phyloP scores from a whole-genome alignment of 2,797 vertebrate species.

The Hybognathus amarus region DNA sequence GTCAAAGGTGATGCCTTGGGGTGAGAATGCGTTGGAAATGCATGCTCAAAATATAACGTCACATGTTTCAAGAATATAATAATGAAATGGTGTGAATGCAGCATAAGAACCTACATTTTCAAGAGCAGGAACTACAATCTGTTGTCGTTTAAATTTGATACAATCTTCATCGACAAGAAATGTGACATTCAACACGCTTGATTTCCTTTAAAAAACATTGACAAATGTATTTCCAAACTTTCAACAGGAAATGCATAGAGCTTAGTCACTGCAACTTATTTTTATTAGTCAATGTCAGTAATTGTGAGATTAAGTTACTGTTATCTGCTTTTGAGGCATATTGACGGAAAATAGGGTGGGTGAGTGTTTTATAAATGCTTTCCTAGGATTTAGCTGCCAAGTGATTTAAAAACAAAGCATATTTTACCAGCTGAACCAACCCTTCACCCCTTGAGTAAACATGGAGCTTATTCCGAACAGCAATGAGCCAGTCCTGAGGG shows the following conservation, averaged over 20 bases:
- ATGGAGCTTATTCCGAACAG: conserved; percentile 42
- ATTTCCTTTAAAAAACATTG: not conserved
- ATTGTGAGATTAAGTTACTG: not conserved
- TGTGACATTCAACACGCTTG: not conserved
- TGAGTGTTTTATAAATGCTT: conserved; percentile 25
- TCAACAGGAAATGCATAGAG: conserved; percentile 10
- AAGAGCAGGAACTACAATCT: not conserved
- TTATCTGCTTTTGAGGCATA: conserved; percentile 13
- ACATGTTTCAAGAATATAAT: no score
- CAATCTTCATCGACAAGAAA: not conserved
- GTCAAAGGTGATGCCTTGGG: no score
- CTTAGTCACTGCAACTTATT: conserved; percentile 29
- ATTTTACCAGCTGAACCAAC: conserved; percentile 41
- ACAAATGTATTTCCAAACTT: not conserved
- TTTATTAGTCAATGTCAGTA: conserved; percentile 12
- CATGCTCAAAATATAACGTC: no score
- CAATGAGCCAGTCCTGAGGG: conserved; percentile 40
- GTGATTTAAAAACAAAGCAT: conserved; percentile 29
- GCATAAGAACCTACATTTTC: not conserved
- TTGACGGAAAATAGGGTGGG: not conserved
- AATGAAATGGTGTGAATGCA: no score
- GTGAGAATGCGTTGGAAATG: no score
- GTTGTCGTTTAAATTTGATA: not conserved
- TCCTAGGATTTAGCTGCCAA: conserved; percentile 26
- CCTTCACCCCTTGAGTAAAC: conserved; percentile 50